Conservation (phyloP, 2,888 invertebrate genomes). For the Atrina japonica region DNA sequence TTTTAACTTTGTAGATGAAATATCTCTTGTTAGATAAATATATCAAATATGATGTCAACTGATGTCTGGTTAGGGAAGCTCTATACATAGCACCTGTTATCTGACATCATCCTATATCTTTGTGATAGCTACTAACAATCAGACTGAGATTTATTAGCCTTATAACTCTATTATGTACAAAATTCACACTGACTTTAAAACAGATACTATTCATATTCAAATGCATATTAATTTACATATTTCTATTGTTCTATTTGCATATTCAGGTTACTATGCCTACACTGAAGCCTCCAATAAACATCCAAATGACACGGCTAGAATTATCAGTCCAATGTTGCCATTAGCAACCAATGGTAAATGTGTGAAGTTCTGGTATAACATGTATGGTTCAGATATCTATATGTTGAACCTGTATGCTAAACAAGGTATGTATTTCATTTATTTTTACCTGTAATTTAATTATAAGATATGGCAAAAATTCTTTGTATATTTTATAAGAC, state of each 20-base stretch:
- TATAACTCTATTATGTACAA: too few relatives aligned
- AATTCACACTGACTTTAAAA: too few relatives aligned
- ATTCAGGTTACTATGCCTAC: constrained; percentile 75
- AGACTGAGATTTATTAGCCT: too few relatives aligned
- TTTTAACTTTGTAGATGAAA: too few relatives aligned
- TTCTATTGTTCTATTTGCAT: constrained; percentile 3
- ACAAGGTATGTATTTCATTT: constrained; percentile 46
- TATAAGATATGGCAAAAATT: too few relatives aligned
- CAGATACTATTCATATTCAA: too few relatives aligned
- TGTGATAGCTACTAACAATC: too few relatives aligned
- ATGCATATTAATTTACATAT: not conserved
- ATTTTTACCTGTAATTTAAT: not conserved
- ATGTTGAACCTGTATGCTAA: constrained; percentile 70
- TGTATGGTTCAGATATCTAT: constrained; percentile 72
- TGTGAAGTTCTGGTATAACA: constrained; percentile 77
- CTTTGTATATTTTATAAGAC: not conserved
- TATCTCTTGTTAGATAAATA: too few relatives aligned
- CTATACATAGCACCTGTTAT: too few relatives aligned
- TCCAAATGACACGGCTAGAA: constrained; percentile 67
- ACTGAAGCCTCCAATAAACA: constrained; percentile 61
- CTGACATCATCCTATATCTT: too few relatives aligned
- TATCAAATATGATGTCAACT: not conserved
- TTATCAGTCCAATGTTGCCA: constrained; percentile 55
- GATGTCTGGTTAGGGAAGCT: too few relatives aligned
- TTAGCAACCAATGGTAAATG: constrained; percentile 56